These are phyloP conservation scores for Aromia moschata DNA, from an alignment of 2,888 invertebrate species.

Conservation along the genomic window DNA sequence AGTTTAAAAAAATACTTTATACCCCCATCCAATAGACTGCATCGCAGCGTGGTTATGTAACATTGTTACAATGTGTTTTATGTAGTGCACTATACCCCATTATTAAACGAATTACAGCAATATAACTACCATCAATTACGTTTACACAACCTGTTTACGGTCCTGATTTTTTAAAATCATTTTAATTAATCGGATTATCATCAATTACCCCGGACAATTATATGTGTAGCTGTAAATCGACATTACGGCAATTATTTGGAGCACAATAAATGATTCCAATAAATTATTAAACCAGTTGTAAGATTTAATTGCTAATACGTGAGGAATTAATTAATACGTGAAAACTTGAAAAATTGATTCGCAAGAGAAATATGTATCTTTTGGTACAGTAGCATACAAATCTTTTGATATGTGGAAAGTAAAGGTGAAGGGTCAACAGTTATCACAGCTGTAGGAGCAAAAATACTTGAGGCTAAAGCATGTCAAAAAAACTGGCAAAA, in stretches of 20 bases:
- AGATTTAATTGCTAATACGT: too few species aligned
- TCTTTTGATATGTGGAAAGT: too few species aligned
- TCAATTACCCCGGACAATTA: neutral
- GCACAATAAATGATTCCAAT: neutral
- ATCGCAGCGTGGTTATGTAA: neutral
- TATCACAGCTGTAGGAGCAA: too few species aligned
- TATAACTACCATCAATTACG: neutral
- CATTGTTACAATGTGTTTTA: neutral
- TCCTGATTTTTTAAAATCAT: neutral
- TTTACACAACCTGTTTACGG: neutral
- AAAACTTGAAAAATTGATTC: too few species aligned
- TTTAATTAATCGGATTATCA: neutral
- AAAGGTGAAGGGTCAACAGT: too few species aligned
- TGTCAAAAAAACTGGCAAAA: too few species aligned
- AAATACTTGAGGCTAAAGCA: too few species aligned
- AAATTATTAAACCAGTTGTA: too few species aligned
- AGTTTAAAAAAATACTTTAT: neutral
- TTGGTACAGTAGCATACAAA: too few species aligned
- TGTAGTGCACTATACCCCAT: neutral
- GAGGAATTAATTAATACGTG: too few species aligned
- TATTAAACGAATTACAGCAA: slow-evolving; percentile 4
- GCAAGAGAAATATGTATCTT: too few species aligned
- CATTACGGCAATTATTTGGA: neutral
- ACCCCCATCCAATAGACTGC: neutral
- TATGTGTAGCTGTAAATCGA: neutral